A percentile compares a stretch with the other conserved stretches of the same genome.
phyloP scores from a whole-genome alignment of 2,888 invertebrate genomes.

The Rotaria magnacalcarata region DNA sequence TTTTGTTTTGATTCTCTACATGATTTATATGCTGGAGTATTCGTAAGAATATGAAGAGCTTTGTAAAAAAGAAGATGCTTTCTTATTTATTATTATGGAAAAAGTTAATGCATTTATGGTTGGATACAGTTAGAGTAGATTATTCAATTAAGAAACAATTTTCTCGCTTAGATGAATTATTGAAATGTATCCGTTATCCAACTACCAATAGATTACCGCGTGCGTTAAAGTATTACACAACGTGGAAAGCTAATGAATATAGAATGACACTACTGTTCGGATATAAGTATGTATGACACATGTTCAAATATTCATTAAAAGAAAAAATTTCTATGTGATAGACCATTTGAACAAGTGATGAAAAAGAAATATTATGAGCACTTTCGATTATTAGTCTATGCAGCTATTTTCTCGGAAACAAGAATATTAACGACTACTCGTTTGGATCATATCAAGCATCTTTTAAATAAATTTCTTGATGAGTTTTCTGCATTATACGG shows the following conservation, averaged over 20 bases:
- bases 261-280: background rate
- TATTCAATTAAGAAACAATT: no score
- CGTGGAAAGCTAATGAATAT: background rate
- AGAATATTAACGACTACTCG: background rate
- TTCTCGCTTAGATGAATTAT: no score
- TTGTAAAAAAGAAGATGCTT: background rate
- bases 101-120: no score
- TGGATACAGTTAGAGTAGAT: no score
- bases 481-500: background rate
- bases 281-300: background rate
- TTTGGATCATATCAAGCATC: background rate
- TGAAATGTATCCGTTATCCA: background rate
- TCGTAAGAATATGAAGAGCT: background rate
- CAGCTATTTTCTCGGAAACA: background rate
- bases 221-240: background rate
- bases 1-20: conserved; percentile 6
- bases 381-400: background rate
- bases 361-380: background rate
- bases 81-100: no score
- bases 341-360: background rate
- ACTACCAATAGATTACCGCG: background rate
- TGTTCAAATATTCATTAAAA: background rate
- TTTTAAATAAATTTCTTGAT: background rate
- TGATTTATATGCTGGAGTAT: background rate
- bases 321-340: background rate